Percentiles rank a stretch among this genome's conserved stretches.
phyloP scores from a whole-genome alignment of 2,888 invertebrate species.

The Acanthacorydalis orientalis region DNA sequence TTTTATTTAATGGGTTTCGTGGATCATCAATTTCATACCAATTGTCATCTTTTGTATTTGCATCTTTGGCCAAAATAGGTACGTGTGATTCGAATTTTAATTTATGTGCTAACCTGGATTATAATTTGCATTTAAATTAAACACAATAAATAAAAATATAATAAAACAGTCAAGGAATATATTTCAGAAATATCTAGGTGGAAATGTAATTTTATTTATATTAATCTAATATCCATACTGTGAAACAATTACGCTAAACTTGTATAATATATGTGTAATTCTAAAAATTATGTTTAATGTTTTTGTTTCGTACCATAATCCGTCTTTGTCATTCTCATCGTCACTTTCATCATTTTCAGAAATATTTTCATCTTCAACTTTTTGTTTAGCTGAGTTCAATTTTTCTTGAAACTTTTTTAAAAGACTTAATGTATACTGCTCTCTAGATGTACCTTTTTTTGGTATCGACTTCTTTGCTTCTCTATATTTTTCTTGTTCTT shows the following conservation, averaged over 20 bases:
- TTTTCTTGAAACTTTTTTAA: conserved; percentile 72
- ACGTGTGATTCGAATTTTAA: conserved; percentile 49
- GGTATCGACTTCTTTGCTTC: conserved; percentile 31
- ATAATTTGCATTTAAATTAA: background rate
- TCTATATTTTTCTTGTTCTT: conserved; percentile 33
- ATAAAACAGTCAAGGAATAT: background rate
- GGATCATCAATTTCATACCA: conserved; percentile 97
- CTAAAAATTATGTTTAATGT: conserved; percentile 14
- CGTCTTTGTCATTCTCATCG: conserved; percentile 12
- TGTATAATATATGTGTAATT: no score
- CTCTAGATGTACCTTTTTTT: conserved; percentile 51
- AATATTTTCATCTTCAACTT: conserved; percentile 23
- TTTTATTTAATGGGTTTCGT: conserved; percentile 81
- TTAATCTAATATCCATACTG: no score
- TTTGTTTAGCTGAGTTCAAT: conserved; percentile 50
- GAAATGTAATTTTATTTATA: no score
- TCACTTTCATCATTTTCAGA: conserved; percentile 20
- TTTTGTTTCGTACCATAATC: no score
- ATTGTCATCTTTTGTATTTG: conserved; percentile 81
- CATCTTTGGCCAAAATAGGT: conserved; percentile 73
- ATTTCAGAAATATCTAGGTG: no score
- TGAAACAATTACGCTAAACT: no score
- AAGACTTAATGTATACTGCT: conserved; percentile 62
- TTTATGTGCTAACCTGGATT: conserved; percentile 43
- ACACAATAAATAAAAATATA: background rate